Evolutionary conservation across 2,888 invertebrate species (phyloP).

Genomic region (Dasysyrphus albostriatus): DNA sequence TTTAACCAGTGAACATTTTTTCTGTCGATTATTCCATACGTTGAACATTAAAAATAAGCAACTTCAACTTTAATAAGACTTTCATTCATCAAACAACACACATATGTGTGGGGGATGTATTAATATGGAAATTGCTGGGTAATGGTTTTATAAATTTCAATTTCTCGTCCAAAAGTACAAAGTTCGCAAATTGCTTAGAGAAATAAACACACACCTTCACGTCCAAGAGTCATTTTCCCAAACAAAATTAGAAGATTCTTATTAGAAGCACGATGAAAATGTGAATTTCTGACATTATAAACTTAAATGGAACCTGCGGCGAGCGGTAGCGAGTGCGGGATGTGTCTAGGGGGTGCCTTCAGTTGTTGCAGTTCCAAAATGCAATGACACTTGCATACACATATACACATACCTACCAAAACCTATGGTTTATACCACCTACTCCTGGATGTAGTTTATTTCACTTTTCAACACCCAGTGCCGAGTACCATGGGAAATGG

Average conservation of each 20-base stretch:
- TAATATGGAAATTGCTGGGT: too few species aligned
- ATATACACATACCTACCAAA: too few species aligned
- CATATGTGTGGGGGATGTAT: too few species aligned
- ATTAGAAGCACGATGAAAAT: neutral
- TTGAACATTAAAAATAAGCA: neutral
- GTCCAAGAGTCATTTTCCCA: neutral
- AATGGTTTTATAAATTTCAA: neutral
- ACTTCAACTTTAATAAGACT: neutral
- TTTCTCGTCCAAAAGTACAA: neutral
- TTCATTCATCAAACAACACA: too few species aligned
- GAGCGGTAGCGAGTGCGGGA: too few species aligned
- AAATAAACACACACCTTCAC: neutral
- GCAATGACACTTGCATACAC: neutral
- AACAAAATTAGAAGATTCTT: slow-evolving; percentile 3
- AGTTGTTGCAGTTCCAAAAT: neutral
- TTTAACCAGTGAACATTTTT: too few species aligned
- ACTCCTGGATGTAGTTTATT: slow-evolving; percentile 43
- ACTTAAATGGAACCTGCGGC: slow-evolving; percentile 5
- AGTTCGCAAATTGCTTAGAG: neutral
- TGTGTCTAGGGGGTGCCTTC: neutral
- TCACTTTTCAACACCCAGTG: slow-evolving; percentile 39
- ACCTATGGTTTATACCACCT: neutral
- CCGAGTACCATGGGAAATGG: neutral
- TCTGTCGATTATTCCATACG: too few species aligned
- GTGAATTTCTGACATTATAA: neutral